Evolutionary conservation across 2,888 invertebrate genomes (phyloP).

Genomic region (Mythimna pallens): DNA sequence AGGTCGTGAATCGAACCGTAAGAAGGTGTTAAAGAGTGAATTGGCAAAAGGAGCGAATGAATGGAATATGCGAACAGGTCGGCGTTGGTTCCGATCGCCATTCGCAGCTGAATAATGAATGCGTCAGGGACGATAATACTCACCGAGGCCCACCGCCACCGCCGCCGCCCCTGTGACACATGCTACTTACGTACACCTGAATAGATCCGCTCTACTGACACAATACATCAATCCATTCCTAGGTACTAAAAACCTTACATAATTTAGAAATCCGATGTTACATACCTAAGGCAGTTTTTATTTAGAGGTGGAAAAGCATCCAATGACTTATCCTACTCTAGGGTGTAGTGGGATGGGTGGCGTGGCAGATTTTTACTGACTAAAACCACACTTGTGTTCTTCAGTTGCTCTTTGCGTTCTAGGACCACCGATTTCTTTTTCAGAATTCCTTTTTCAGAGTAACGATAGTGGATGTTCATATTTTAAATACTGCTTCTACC

Average conservation of each 20-base stretch:
- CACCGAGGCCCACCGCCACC: slow-evolving; percentile 58
- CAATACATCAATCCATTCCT: slow-evolving; percentile 7
- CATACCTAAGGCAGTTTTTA: no score
- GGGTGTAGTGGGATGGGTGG: no score
- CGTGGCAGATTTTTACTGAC: no score
- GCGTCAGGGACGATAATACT: slow-evolving; percentile 73
- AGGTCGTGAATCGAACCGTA: slow-evolving; percentile 83
- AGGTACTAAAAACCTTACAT: background rate
- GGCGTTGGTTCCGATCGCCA: slow-evolving; percentile 76
- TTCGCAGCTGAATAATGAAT: slow-evolving; percentile 83
- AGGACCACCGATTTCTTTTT: no score
- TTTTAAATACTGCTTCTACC: no score
- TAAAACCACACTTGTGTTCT: no score
- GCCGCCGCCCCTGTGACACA: slow-evolving; percentile 48
- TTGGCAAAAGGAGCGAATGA: slow-evolving; percentile 85
- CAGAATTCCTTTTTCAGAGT: no score
- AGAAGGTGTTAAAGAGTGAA: slow-evolving; percentile 89
- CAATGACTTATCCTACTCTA: no score
- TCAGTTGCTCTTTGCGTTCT: no score
- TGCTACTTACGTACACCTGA: slow-evolving; percentile 33
- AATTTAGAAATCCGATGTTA: background rate
- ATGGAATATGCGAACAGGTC: slow-evolving; percentile 84
- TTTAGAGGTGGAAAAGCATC: no score
- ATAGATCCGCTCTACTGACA: slow-evolving; percentile 37
- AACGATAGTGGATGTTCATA: no score